A percentile compares a stretch with the other conserved stretches of the same genome.
phyloP scores from a whole-genome alignment of 2,113 vertebrate species.

The Grammomys dolichurus region DNA sequence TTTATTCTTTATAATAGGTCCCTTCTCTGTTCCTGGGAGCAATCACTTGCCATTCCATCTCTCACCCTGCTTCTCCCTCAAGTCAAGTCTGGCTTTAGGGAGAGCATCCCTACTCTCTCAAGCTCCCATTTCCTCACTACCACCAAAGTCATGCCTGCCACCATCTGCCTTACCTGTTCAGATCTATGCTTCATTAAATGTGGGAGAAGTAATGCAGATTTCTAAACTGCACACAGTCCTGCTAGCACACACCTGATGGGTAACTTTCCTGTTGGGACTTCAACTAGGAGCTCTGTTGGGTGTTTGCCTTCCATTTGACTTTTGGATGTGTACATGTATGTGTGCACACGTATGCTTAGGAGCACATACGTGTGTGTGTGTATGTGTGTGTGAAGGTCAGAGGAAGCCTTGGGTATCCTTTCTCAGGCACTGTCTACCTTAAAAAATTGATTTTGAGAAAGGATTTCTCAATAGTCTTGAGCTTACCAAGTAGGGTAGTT shows the following conservation, averaged over 20 bases:
- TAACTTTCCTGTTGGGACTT: neutral
- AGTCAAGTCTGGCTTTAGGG: neutral
- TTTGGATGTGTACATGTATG: neutral
- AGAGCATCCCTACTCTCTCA: too few species aligned
- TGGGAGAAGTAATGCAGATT: neutral
- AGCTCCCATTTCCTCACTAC: neutral
- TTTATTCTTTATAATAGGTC: neutral
- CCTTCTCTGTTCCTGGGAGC: neutral
- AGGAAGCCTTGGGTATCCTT: neutral
- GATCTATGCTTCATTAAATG: neutral
- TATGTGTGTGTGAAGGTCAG: neutral
- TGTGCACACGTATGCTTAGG: neutral
- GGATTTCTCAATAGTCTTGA: neutral
- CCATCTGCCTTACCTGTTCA: neutral
- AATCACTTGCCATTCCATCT: neutral
- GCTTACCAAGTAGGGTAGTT: neutral
- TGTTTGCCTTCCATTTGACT: conserved; percentile 15
- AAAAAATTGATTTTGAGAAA: neutral
- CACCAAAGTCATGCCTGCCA: neutral
- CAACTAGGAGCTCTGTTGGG: neutral
- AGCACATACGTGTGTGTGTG: neutral
- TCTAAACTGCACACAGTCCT: conserved; percentile 17
- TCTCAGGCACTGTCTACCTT: neutral
- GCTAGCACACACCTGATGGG: neutral
- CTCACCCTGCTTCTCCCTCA: neutral